Conservation (phyloP, 2,113 vertebrate genomes). For the Notarius quadriscutis region DNA sequence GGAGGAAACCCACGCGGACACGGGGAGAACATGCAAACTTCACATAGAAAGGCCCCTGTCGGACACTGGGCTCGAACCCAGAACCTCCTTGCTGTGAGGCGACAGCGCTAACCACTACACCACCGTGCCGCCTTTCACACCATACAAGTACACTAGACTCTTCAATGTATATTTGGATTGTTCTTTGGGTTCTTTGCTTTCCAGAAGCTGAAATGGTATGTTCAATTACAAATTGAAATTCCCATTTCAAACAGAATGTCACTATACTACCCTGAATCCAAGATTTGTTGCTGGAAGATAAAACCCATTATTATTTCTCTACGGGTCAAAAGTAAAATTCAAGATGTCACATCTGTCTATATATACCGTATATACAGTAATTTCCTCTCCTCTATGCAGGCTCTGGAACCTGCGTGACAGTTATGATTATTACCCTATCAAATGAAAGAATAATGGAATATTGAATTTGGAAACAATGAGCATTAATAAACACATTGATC, state of each 20-base stretch:
- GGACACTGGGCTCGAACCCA: too few relatives aligned
- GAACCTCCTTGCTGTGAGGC: too few relatives aligned
- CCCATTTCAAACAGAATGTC: neutral
- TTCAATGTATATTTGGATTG: constrained; percentile 1
- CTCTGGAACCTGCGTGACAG: constrained; percentile 34
- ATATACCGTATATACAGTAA: neutral
- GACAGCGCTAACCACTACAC: too few relatives aligned
- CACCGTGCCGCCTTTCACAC: neutral
- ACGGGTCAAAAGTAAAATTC: constrained; percentile 1
- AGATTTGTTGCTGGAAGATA: neutral
- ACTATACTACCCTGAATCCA: neutral
- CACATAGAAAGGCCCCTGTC: too few relatives aligned
- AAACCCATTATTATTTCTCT: neutral
- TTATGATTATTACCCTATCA: constrained; percentile 45
- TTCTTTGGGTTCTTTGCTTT: neutral
- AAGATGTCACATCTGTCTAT: constrained; percentile 1
- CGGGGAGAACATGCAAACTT: too few relatives aligned
- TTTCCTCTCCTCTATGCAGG: neutral
- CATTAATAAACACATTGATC: constrained; percentile 55
- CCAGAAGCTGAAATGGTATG: too few relatives aligned
- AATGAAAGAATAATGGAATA: constrained; percentile 42
- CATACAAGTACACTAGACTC: neutral
- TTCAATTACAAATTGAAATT: neutral
- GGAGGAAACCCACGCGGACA: too few relatives aligned
- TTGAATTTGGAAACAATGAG: constrained; percentile 42